Conservation (phyloP, 1,140 invertebrate species). For the Harpegnathos saltator region DNA sequence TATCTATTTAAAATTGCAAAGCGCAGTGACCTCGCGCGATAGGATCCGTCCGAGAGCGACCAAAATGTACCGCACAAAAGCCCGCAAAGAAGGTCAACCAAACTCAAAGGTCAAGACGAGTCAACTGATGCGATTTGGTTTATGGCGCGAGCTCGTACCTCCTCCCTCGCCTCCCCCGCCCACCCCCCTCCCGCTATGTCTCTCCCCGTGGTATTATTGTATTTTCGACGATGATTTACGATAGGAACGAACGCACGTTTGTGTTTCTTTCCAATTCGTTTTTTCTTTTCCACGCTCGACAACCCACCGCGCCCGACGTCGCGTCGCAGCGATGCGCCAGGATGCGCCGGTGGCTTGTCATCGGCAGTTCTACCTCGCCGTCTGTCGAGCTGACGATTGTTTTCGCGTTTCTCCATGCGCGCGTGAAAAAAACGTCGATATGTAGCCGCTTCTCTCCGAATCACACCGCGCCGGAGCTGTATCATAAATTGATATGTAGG, state of each 20-base stretch:
- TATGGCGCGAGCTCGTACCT: constrained; percentile 66
- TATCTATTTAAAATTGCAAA: constrained; percentile 67
- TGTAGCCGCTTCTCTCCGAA: not conserved
- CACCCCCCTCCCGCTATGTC: too few species aligned
- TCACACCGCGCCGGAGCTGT: too few species aligned
- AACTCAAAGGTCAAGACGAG: constrained; percentile 72
- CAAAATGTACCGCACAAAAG: constrained; percentile 72
- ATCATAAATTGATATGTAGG: too few species aligned
- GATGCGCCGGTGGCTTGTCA: constrained; percentile 4
- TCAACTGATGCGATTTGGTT: constrained; percentile 77
- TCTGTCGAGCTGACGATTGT: constrained; percentile 34
- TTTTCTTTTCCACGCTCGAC: constrained; percentile 11
- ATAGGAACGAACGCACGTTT: constrained; percentile 53
- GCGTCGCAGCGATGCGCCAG: constrained; percentile 16
- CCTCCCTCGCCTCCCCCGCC: constrained; percentile 39
- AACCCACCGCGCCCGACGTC: not conserved
- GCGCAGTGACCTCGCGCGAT: constrained; percentile 28
- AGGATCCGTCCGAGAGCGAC: constrained; percentile 64
- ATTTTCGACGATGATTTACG: constrained; percentile 75
- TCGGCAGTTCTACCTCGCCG: not conserved
- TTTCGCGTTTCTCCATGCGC: not conserved
- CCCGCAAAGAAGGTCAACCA: constrained; percentile 64
- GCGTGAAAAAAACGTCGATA: not conserved
- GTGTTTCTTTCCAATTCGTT: constrained; percentile 44
- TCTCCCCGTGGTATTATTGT: constrained; percentile 64